These are phyloP conservation scores for Pilophorus perplexus DNA, from an alignment of 2,888 invertebrate species.

Conservation along the genomic window DNA sequence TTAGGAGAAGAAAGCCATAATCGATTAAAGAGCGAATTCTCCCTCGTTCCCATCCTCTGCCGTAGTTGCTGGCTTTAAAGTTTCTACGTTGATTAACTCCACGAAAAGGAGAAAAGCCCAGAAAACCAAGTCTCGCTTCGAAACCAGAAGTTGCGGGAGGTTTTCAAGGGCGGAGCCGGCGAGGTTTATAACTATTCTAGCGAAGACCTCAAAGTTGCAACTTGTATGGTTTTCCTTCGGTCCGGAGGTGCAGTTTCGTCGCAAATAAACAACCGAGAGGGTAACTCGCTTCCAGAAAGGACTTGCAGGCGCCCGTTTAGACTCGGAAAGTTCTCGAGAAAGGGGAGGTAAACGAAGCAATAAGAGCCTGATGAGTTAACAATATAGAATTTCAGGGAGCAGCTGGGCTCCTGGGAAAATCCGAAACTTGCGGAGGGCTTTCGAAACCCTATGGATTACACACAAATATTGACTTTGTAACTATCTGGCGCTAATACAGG, in stretches of 20 bases:
- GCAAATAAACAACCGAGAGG: slow-evolving; percentile 13
- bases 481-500: too few species aligned
- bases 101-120: background rate
- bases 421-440: background rate
- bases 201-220: slow-evolving; percentile 7
- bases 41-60: too few species aligned
- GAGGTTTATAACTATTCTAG: slow-evolving; percentile 17
- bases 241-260: slow-evolving; percentile 22
- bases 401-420: slow-evolving; percentile 13
- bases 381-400: slow-evolving; percentile 27
- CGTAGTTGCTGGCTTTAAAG: too few species aligned
- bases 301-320: too few species aligned
- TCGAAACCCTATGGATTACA: slow-evolving; percentile 23
- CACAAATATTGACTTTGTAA: slow-evolving; percentile 36
- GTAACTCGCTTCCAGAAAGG: slow-evolving; percentile 7
- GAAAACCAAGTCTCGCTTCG: background rate
- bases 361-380: slow-evolving; percentile 36
- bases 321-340: slow-evolving; percentile 12
- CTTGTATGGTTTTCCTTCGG: slow-evolving; percentile 31
- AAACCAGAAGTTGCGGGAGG: background rate
- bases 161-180: background rate
- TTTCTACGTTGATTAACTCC: slow-evolving; percentile 20
- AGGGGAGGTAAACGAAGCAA: slow-evolving; percentile 32
- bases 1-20: too few species aligned
- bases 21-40: too few species aligned